Conservation (phyloP, 2,113 vertebrate genomes). For the Microtus montanus region DNA sequence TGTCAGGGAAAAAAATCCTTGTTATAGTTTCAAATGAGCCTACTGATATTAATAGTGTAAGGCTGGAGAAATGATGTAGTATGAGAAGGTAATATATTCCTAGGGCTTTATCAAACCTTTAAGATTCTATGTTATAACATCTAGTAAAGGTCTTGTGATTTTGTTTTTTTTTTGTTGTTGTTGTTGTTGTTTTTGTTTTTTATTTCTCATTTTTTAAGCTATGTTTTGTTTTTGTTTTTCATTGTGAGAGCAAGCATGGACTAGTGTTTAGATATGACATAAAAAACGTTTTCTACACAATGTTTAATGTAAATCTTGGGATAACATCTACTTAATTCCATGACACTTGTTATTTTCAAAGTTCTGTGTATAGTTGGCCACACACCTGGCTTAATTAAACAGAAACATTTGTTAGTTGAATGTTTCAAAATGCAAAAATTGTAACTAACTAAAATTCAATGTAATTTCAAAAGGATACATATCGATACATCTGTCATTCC, state of each 20-base stretch:
- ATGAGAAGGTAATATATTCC: no score
- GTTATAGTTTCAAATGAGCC: no score
- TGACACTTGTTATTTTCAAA: neutral
- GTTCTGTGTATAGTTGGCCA: neutral
- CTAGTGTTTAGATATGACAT: neutral
- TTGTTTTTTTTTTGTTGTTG: no score
- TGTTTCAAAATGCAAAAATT: slow-evolving; percentile 16
- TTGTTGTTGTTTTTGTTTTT: neutral
- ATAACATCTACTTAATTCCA: neutral
- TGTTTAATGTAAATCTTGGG: neutral
- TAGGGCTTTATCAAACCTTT: no score
- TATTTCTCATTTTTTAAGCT: no score
- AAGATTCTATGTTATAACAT: no score
- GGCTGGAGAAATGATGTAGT: no score
- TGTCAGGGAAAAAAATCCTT: no score
- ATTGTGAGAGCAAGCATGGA: neutral
- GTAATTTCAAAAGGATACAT: slow-evolving; percentile 47
- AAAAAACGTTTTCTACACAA: neutral
- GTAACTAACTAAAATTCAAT: slow-evolving; percentile 18
- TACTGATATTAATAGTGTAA: no score
- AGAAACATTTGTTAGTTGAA: slow-evolving; percentile 49
- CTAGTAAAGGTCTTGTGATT: no score
- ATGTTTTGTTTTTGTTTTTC: neutral
- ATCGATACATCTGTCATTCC: neutral
- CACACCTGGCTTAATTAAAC: slow-evolving; percentile 5